phyloP scores from a whole-genome alignment of 2,797 vertebrate species.

The Champsocephalus esox region DNA sequence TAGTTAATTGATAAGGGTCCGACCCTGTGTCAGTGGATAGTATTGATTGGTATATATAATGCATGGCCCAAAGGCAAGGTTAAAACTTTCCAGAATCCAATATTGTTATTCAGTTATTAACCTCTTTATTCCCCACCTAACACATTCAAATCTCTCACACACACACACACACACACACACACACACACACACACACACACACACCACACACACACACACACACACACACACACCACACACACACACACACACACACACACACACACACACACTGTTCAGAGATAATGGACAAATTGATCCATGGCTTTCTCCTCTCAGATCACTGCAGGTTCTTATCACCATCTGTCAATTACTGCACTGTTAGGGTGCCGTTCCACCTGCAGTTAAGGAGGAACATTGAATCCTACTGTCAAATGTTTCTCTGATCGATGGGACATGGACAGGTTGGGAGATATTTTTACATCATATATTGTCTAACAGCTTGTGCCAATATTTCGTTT shows the following conservation, averaged over 20 bases:
- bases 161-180: not conserved
- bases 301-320: not conserved
- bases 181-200: too few relatives aligned
- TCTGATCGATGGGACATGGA: conserved; percentile 1
- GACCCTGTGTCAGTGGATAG: too few relatives aligned
- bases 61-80: not conserved
- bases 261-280: conserved; percentile 9
- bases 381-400: not conserved
- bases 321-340: not conserved
- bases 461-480: not conserved
- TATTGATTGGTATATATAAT: not conserved
- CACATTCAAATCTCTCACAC: not conserved
- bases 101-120: not conserved
- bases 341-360: conserved; percentile 5
- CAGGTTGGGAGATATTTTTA: not conserved
- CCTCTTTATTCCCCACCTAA: not conserved
- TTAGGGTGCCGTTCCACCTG: not conserved
- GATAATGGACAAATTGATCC: not conserved
- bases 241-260: not conserved
- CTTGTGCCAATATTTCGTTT: not conserved
- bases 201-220: too few relatives aligned
- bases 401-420: not conserved
- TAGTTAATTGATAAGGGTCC: too few relatives aligned
- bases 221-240: too few relatives aligned
- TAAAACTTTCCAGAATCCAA: not conserved